Percentiles rank a stretch among this genome's conserved stretches.
phyloP scores from a whole-genome alignment of 2,888 invertebrate species.

The Nowickia ferox region DNA sequence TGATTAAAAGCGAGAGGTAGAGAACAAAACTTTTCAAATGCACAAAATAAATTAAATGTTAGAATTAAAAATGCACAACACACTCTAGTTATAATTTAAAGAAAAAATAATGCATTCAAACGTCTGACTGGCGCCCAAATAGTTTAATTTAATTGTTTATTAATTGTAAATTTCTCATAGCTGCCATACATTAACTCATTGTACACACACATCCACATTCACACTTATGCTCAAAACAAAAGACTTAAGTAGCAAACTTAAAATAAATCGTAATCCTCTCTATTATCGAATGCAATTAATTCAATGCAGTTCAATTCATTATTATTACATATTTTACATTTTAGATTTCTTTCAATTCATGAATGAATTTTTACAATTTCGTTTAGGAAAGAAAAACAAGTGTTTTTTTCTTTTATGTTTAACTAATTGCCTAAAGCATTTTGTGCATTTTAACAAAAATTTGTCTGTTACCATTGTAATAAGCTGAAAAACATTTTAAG shows the following conservation, averaged over 20 bases:
- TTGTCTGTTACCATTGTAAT: conserved; percentile 65
- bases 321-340: background rate
- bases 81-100: conserved; percentile 71
- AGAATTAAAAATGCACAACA: conserved; percentile 67
- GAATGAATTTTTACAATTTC: conserved; percentile 44
- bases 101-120: conserved; percentile 77
- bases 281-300: conserved; percentile 8
- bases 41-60: background rate
- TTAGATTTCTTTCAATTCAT: conserved; percentile 17
- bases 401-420: conserved; percentile 55
- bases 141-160: conserved; percentile 79
- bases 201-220: conserved; percentile 2
- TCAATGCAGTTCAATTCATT: conserved; percentile 22
- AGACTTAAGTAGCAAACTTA: conserved; percentile 42
- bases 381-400: conserved; percentile 60
- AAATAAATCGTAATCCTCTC: background rate
- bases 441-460: conserved; percentile 30
- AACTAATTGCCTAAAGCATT: conserved; percentile 18
- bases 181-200: conserved; percentile 18
- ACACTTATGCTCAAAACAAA: conserved; percentile 1
- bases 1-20: background rate
- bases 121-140: conserved; percentile 79
- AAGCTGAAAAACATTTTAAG: conserved; percentile 65
- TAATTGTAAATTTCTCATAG: conserved; percentile 70
- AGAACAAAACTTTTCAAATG: background rate